Evolutionary conservation across 2,113 vertebrate genomes (phyloP).

Genomic region (Hyaena hyaena): DNA sequence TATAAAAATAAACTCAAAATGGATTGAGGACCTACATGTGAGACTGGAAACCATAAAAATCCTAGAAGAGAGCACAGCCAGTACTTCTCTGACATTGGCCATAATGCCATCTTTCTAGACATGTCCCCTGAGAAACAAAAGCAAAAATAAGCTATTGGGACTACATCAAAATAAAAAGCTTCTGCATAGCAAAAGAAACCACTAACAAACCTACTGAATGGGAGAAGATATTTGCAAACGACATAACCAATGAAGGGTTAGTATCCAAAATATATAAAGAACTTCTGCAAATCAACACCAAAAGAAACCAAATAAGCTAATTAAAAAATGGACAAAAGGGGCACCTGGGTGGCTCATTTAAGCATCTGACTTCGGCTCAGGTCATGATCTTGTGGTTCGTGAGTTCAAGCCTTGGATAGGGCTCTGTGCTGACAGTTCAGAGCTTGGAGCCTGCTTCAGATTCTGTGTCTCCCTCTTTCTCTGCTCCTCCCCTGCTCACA

Average conservation of each 20-base stretch:
- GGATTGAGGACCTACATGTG: background rate
- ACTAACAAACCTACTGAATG: background rate
- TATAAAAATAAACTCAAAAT: background rate
- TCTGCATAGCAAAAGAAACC: background rate
- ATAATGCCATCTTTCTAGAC: background rate
- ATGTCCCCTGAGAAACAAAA: background rate
- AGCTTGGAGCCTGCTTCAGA: no score
- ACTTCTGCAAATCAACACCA: background rate
- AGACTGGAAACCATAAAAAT: background rate
- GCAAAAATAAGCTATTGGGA: background rate
- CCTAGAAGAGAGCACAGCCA: background rate
- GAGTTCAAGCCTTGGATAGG: no score
- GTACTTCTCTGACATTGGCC: background rate
- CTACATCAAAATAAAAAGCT: background rate
- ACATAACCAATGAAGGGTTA: background rate
- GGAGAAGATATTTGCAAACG: background rate
- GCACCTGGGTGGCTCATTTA: no score
- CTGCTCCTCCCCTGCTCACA: no score
- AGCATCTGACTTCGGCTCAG: no score
- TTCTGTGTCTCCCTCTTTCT: no score
- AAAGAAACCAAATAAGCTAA: background rate
- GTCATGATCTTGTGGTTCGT: no score
- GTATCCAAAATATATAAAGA: background rate
- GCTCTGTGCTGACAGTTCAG: no score
- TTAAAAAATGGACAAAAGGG: background rate